A percentile compares a stretch with the other conserved stretches of the same genome.
Conservation (phyloP, 64 coral and sea anemone genomes). For the Porites australiensis region DNA sequence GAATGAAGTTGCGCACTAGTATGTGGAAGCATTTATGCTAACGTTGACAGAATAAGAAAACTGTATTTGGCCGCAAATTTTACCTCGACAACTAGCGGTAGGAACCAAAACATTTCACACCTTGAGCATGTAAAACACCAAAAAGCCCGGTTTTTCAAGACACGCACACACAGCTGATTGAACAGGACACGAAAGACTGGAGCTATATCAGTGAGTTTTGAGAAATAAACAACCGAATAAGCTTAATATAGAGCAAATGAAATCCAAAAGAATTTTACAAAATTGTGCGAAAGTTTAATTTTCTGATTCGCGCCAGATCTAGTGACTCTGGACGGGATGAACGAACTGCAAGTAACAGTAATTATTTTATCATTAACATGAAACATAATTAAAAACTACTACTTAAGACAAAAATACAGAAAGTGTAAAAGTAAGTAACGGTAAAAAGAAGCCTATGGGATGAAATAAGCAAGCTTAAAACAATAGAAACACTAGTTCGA, state of each 20-base stretch:
- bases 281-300: background rate
- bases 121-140: background rate
- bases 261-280: background rate
- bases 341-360: background rate
- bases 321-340: no score
- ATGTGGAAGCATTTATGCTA: background rate
- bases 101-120: background rate
- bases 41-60: background rate
- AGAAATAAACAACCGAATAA: constrained; percentile 22
- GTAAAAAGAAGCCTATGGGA: background rate
- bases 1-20: background rate
- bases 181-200: background rate
- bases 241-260: background rate
- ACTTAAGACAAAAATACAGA: background rate
- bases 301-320: background rate
- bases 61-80: background rate
- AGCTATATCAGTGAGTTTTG: constrained; percentile 8
- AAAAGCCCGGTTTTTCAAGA: background rate
- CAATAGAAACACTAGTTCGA: background rate
- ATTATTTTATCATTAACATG: constrained; percentile 14
- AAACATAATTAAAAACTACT: background rate
- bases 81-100: background rate
- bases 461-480: no score
- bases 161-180: background rate
- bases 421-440: background rate